These are phyloP conservation scores for Sorex araneus DNA, from an alignment of 2,113 vertebrate species.

Conservation along the genomic window DNA sequence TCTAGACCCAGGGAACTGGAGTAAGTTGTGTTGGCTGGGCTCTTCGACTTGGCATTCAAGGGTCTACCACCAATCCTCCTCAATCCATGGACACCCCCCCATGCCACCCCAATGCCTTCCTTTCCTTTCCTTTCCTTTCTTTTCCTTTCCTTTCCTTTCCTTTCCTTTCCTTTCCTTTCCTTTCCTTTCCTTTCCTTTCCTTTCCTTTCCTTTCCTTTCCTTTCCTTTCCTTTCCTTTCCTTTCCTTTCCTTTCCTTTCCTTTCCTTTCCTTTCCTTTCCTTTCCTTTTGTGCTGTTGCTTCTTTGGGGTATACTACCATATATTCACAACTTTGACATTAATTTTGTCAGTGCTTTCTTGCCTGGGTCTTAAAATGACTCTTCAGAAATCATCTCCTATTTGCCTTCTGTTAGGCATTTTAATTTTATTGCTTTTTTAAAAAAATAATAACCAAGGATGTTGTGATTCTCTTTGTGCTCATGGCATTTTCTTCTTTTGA, in stretches of 20 bases:
- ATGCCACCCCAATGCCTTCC: background rate
- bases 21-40: background rate
- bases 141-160: background rate
- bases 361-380: background rate
- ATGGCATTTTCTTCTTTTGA: conserved; percentile 60
- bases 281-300: background rate
- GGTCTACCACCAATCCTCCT: background rate
- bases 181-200: background rate
- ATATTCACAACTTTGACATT: background rate
- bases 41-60: background rate
- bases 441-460: background rate
- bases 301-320: background rate
- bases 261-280: background rate
- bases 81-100: background rate
- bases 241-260: background rate
- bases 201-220: background rate
- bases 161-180: background rate
- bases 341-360: background rate
- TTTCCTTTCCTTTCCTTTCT: background rate
- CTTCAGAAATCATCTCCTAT: background rate
- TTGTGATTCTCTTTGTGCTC: conserved; percentile 15
- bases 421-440: background rate
- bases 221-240: background rate
- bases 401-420: conserved; percentile 62
- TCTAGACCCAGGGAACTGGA: background rate